Conservation (phyloP, 2,797 vertebrate species). For the Phataginus tetradactyla region DNA sequence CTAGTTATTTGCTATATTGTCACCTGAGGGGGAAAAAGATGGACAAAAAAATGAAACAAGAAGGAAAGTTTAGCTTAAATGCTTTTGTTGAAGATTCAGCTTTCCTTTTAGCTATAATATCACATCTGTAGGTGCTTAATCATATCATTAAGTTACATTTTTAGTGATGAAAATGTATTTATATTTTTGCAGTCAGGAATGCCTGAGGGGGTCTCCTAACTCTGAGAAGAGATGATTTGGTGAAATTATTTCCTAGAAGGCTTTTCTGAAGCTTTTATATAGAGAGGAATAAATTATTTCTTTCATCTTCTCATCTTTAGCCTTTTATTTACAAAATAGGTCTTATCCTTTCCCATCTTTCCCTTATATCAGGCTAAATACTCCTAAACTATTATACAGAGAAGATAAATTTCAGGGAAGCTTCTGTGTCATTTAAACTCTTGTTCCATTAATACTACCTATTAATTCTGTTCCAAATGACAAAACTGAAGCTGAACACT, state of each 20-base stretch:
- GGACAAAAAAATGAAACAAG: background rate
- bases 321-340: slow-evolving; percentile 41
- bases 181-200: slow-evolving; percentile 15
- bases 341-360: slow-evolving; percentile 1
- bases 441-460: slow-evolving; percentile 31
- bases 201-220: slow-evolving; percentile 3
- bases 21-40: background rate
- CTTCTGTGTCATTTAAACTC: slow-evolving; percentile 66
- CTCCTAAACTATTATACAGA: background rate
- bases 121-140: slow-evolving; percentile 15
- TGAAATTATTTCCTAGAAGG: slow-evolving; percentile 8
- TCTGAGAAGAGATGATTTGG: background rate
- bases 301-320: slow-evolving; percentile 49
- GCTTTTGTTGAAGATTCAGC: background rate
- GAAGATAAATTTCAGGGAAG: slow-evolving; percentile 54
- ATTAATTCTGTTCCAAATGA: slow-evolving; percentile 50
- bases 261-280: slow-evolving; percentile 6
- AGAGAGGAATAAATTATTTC: background rate
- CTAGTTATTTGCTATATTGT: background rate
- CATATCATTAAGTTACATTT: slow-evolving; percentile 11
- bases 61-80: slow-evolving; percentile 14
- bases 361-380: background rate
- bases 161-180: slow-evolving; percentile 27
- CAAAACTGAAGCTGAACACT: slow-evolving; percentile 56
- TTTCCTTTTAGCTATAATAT: background rate